phyloP scores from a whole-genome alignment of 2,888 invertebrate species.

The Aporophyla nigra region DNA sequence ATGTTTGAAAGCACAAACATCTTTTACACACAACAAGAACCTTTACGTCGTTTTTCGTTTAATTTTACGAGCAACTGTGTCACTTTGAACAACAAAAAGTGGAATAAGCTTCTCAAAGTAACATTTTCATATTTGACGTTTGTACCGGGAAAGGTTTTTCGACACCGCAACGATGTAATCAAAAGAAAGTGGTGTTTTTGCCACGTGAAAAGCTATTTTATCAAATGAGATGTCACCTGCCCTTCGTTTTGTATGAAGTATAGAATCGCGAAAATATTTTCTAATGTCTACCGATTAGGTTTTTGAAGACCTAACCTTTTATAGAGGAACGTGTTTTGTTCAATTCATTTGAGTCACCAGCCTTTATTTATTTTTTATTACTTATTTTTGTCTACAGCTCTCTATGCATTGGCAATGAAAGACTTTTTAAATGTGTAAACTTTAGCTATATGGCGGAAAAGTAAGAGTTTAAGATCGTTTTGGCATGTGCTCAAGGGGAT shows the following conservation, averaged over 20 bases:
- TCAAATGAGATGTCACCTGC: slow-evolving; percentile 19
- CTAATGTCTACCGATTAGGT: neutral
- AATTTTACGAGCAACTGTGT: slow-evolving; percentile 61
- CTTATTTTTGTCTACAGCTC: neutral
- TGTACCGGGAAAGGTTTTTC: slow-evolving; percentile 42
- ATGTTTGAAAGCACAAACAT: slow-evolving; percentile 41
- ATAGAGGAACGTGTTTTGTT: slow-evolving; percentile 4
- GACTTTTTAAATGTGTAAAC: slow-evolving; percentile 24
- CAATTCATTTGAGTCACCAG: neutral
- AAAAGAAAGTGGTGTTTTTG: slow-evolving; percentile 44
- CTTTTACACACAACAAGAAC: slow-evolving; percentile 64
- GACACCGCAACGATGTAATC: slow-evolving; percentile 36
- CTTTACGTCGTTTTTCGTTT: slow-evolving; percentile 59
- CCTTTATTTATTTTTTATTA: neutral
- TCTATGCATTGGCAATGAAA: slow-evolving; percentile 10
- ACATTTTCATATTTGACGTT: slow-evolving; percentile 56
- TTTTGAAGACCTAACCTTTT: neutral
- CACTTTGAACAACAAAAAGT: slow-evolving; percentile 57
- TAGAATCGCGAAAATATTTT: slow-evolving; percentile 1
- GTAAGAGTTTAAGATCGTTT: slow-evolving; percentile 56
- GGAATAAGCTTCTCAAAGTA: slow-evolving; percentile 63
- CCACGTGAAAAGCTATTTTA: slow-evolving; percentile 22
- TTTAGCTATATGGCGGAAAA: slow-evolving; percentile 21
- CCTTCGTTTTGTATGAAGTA: neutral
- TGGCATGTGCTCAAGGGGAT: slow-evolving; percentile 71